phyloP scores from a whole-genome alignment of 2,113 vertebrate genomes.

The Anoplopoma fimbria region DNA sequence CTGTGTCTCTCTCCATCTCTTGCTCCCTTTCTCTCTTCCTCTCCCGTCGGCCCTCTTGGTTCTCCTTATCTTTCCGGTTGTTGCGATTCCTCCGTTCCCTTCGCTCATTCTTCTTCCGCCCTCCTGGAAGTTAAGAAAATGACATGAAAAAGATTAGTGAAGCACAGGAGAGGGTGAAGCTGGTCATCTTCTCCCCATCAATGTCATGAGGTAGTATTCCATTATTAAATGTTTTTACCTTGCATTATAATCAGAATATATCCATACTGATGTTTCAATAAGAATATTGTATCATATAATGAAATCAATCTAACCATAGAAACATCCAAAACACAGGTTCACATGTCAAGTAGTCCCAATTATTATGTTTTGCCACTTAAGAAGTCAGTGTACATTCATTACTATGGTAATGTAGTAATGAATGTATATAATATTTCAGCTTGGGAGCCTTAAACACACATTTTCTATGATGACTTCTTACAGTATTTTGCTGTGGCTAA shows the following conservation, averaged over 20 bases:
- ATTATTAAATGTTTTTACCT: not conserved
- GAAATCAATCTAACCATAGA: not conserved
- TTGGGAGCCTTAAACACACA: not conserved
- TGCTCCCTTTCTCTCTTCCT: constrained; percentile 81
- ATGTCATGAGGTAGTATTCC: not conserved
- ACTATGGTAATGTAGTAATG: not conserved
- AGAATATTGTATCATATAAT: not conserved
- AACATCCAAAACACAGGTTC: not conserved
- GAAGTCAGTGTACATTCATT: not conserved
- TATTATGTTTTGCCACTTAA: not conserved
- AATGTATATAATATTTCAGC: not conserved
- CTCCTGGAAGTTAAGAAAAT: constrained; percentile 41
- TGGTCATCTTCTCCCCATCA: not conserved
- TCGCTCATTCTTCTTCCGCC: constrained; percentile 81
- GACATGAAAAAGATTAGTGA: not conserved
- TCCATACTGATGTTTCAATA: not conserved
- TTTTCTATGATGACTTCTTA: not conserved
- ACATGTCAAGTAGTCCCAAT: not conserved
- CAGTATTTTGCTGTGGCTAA: not conserved
- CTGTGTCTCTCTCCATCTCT: constrained; percentile 84
- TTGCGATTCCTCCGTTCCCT: constrained; percentile 89
- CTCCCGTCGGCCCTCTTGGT: constrained; percentile 86
- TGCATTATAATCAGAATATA: too few species aligned
- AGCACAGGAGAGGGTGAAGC: not conserved
- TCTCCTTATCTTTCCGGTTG: constrained; percentile 91